These are phyloP conservation scores for Brachyistius frenatus DNA, from an alignment of 2,113 vertebrate species.

Conservation along the genomic window DNA sequence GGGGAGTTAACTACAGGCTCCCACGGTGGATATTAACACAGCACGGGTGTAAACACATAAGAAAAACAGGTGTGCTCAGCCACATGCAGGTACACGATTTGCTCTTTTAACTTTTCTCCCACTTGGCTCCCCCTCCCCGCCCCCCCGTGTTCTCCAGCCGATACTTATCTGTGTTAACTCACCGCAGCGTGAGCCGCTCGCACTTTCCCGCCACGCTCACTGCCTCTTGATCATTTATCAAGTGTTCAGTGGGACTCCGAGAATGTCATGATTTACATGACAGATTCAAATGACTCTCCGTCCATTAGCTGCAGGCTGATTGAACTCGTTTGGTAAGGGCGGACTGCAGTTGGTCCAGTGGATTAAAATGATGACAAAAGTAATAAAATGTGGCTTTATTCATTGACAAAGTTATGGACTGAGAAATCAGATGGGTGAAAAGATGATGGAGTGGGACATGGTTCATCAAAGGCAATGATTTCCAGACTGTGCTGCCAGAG, in stretches of 20 bases:
- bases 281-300: not conserved
- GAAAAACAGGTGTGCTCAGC: constrained; percentile 23
- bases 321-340: constrained; percentile 17
- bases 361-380: not conserved
- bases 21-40: constrained; percentile 15
- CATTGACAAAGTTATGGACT: not conserved
- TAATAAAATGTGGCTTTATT: no score
- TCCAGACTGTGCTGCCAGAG: no score
- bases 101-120: constrained; percentile 7
- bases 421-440: not conserved
- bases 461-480: not conserved
- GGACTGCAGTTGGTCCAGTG: not conserved
- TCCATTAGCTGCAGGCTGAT: constrained; percentile 27
- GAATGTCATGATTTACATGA: constrained; percentile 20
- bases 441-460: not conserved
- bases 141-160: not conserved
- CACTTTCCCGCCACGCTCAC: not conserved
- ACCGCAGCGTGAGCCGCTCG: constrained; percentile 15
- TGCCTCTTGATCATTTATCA: constrained; percentile 30
- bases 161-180: constrained; percentile 15
- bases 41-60: constrained; percentile 26
- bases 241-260: constrained; percentile 23
- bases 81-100: not conserved
- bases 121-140: not conserved
- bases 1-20: constrained; percentile 24